These are phyloP conservation scores for Megalops atlanticus DNA, from an alignment of 2,113 vertebrate species.

Conservation along the genomic window DNA sequence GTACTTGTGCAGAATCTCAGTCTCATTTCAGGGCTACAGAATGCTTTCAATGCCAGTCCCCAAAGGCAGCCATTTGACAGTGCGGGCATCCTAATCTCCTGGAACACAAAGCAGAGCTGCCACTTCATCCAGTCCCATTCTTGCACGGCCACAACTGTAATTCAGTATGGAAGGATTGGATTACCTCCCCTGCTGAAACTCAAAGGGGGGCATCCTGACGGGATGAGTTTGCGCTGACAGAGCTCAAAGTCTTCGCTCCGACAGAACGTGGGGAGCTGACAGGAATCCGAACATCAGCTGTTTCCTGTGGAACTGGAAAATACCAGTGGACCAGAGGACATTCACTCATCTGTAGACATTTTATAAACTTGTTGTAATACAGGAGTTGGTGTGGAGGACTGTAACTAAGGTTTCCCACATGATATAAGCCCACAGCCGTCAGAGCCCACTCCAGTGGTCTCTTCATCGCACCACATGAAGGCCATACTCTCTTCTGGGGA, in stretches of 20 bases:
- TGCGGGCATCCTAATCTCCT: background rate
- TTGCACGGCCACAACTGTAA: conserved; percentile 23
- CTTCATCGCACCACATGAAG: too few relatives aligned
- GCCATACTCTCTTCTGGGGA: too few relatives aligned
- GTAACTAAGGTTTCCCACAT: too few relatives aligned
- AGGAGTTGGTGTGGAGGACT: too few relatives aligned
- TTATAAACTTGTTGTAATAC: too few relatives aligned
- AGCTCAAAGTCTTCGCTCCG: background rate
- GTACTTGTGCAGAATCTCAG: background rate
- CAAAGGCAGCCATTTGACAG: conserved; percentile 2
- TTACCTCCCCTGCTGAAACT: conserved; percentile 15
- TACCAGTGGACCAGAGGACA: background rate
- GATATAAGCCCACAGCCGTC: too few relatives aligned
- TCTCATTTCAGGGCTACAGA: background rate
- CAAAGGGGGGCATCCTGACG: background rate
- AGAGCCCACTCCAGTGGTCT: too few relatives aligned
- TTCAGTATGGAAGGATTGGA: conserved; percentile 34
- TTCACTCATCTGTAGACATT: background rate
- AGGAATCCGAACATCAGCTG: background rate
- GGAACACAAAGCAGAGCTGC: background rate
- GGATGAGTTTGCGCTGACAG: conserved; percentile 18
- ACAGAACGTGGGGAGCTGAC: background rate
- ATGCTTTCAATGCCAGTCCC: background rate
- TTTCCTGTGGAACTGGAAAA: background rate
- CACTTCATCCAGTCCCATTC: conserved; percentile 19